Evolutionary conservation across 2,797 vertebrate species (phyloP), one percentile per base, ranked within the genome.

Genomic region (Nannoperca australis): DNA sequence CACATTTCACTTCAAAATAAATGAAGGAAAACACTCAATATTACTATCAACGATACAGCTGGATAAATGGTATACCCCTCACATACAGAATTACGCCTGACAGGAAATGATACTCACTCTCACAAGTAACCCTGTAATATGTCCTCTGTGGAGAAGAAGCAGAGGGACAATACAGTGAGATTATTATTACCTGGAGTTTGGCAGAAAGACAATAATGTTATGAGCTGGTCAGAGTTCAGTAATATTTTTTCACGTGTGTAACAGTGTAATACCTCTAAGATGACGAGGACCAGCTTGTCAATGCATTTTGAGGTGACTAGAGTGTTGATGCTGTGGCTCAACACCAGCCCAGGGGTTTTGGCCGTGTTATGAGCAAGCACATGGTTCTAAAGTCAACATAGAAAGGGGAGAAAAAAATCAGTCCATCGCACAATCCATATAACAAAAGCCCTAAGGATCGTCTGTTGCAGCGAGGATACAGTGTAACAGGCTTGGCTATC

Each of bases 251-350:
- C 12, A 22, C 2, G 30, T 59, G 36, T 59, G 36, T 27, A 58
- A 53, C 40, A 34, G 15, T 4, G 18, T 0, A 44, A 10, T 63
- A 83, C 84, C 84, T 83, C 11, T 3, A 49, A 44, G 5, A 0
- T 0, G 15, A 0, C 0, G 15, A 22, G 32, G 24, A 7, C 0
- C 5, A 69, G 4, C 4, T 0, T 0, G 11, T 40, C 7, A 0
- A 42, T 2, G 50, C 73, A 76, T 13, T 12, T 0, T 1, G 3
- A 0, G 34, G 50, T 51, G 68, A 44, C 12, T 2, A 81, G 50
- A 0, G 1, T 3, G 7, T 34, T 44, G 8, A 72, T 20, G 56
- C 5, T 36, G 2, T 42, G 7, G 0, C 0, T 36, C 38, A 2
- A 4, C 24, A 76, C 68, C 13, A 18, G 7, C 4, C 2, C 0